These are phyloP conservation scores for Cottus gobio DNA, from an alignment of 2,113 vertebrate genomes.

Conservation along the genomic window DNA sequence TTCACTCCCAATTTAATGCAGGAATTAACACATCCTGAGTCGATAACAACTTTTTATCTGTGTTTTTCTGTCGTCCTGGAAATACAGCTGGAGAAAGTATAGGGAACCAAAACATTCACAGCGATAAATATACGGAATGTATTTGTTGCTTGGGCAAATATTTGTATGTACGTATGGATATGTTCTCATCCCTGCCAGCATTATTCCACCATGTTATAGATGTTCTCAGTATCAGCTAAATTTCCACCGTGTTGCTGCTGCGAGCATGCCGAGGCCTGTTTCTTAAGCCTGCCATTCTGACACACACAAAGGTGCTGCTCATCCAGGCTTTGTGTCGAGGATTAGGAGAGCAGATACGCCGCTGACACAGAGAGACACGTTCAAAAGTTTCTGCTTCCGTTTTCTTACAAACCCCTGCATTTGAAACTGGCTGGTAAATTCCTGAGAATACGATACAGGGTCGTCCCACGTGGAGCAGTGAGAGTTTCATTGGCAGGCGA, in stretches of 20 bases:
- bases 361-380: slow-evolving; percentile 71
- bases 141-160: slow-evolving; percentile 25
- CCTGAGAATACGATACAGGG: slow-evolving; percentile 33
- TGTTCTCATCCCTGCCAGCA: slow-evolving; percentile 46
- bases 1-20: not conserved
- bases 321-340: slow-evolving; percentile 82
- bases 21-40: not conserved
- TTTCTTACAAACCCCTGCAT: slow-evolving; percentile 58
- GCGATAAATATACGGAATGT: not conserved
- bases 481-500: slow-evolving; percentile 6
- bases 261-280: slow-evolving; percentile 76
- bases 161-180: slow-evolving; percentile 4
- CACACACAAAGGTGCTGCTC: slow-evolving; percentile 80
- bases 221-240: slow-evolving; percentile 73
- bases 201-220: slow-evolving; percentile 60
- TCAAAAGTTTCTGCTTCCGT: slow-evolving; percentile 67
- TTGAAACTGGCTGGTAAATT: slow-evolving; percentile 48
- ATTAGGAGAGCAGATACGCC: slow-evolving; percentile 78
- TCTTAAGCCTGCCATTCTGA: slow-evolving; percentile 71
- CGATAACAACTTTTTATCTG: not conserved
- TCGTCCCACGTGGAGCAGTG: slow-evolving; percentile 29
- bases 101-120: not conserved
- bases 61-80: slow-evolving; percentile 25
- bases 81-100: slow-evolving; percentile 19
- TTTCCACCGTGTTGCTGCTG: slow-evolving; percentile 67